Conservation (phyloP, 64 coral and sea anemone genomes). For the Dendrophyllia cribrosa region DNA sequence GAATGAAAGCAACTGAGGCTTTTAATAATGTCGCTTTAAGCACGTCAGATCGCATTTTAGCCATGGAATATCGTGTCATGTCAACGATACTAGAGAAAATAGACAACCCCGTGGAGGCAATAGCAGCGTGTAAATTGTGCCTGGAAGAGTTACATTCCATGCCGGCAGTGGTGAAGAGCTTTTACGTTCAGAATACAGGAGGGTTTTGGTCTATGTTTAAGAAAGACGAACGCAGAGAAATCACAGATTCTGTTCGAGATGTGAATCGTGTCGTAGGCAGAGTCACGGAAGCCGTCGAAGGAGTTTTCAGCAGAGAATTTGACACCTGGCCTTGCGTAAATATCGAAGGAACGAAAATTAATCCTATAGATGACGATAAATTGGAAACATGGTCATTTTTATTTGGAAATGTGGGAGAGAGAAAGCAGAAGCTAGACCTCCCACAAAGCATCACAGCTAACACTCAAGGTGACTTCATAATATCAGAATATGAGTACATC, state of each 20-base stretch:
- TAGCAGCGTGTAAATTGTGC: conserved; percentile 50
- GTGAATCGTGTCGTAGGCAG: conserved; percentile 14
- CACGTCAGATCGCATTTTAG: conserved; percentile 44
- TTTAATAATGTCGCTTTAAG: conserved; percentile 65
- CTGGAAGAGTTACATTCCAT: conserved; percentile 51
- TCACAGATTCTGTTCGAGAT: conserved; percentile 25
- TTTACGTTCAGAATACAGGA: conserved; percentile 4
- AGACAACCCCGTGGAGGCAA: conserved; percentile 25
- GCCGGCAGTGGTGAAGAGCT: conserved; percentile 11
- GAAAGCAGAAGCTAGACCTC: not conserved
- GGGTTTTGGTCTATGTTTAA: not conserved
- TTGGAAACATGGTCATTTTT: not conserved
- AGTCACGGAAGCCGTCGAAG: not conserved
- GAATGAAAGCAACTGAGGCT: conserved; percentile 27
- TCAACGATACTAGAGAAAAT: conserved; percentile 50
- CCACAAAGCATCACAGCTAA: not conserved
- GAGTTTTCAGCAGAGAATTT: not conserved
- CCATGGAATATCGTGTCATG: conserved; percentile 49
- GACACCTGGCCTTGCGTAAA: not conserved
- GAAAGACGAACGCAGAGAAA: conserved; percentile 20
- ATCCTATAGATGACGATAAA: not conserved
- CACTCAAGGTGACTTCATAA: not conserved
- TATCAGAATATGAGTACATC: not conserved
- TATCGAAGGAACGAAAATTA: not conserved
- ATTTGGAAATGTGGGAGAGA: not conserved